phyloP scores from a whole-genome alignment of 2,888 invertebrate species.

The Calephelis perditalis region DNA sequence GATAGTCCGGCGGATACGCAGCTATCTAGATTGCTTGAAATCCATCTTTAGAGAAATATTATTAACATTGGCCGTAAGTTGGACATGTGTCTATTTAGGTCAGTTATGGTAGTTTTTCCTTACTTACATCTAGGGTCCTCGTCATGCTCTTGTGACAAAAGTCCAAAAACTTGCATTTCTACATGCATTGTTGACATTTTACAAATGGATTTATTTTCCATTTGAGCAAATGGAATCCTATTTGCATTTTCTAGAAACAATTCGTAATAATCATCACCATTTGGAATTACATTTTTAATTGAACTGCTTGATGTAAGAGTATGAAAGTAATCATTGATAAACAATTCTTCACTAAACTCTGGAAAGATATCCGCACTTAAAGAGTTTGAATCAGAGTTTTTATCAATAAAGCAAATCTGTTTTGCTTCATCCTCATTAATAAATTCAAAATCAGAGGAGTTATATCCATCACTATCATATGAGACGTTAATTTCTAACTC shows the following conservation, averaged over 20 bases:
- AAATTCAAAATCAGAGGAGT: conserved; percentile 63
- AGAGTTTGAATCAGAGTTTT: conserved; percentile 9
- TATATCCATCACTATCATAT: conserved; percentile 39
- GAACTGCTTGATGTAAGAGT: conserved; percentile 18
- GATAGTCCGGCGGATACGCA: no score
- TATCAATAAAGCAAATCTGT: conserved; percentile 34
- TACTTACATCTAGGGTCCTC: conserved; percentile 6
- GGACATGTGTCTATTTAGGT: no score
- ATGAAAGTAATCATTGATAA: conserved; percentile 17
- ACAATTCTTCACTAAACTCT: not conserved
- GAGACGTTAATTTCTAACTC: conserved; percentile 24
- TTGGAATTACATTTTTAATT: conserved; percentile 40
- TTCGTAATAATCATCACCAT: conserved; percentile 41
- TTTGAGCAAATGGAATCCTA: conserved; percentile 8
- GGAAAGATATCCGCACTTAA: conserved; percentile 11
- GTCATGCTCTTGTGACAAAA: conserved; percentile 31
- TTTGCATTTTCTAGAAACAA: conserved; percentile 42
- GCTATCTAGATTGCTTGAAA: no score
- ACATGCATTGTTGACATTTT: conserved; percentile 35
- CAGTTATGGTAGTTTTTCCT: no score
- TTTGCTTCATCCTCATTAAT: conserved; percentile 54
- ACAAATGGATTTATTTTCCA: conserved; percentile 47
- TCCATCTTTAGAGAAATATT: no score
- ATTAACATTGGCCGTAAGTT: no score
- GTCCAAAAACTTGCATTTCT: conserved; percentile 40